phyloP scores from a whole-genome alignment of 2,888 invertebrate genomes.

The Bimastos eiseni region DNA sequence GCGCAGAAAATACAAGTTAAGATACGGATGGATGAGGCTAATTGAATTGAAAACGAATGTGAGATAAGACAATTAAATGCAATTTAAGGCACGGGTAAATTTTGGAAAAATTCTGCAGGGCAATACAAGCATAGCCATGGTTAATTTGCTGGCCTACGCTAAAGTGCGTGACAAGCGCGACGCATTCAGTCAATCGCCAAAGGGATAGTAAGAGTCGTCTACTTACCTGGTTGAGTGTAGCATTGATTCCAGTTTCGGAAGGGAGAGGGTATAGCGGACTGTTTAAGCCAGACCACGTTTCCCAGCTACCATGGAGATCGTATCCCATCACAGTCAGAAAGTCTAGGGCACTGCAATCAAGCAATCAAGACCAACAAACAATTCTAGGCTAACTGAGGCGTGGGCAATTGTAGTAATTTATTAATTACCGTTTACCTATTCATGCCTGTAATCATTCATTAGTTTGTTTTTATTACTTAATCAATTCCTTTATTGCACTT shows the following conservation, averaged over 20 bases:
- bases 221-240: neutral
- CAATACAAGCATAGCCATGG: neutral
- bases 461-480: too few species aligned
- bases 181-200: neutral
- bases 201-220: neutral
- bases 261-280: neutral
- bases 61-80: neutral
- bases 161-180: neutral
- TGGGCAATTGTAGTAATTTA: too few species aligned
- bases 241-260: neutral
- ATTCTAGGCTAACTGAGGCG: too few species aligned
- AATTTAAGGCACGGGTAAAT: neutral
- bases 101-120: neutral
- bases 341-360: neutral
- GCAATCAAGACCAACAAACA: neutral
- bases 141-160: neutral
- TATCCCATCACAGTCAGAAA: neutral
- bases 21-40: too few species aligned
- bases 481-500: too few species aligned
- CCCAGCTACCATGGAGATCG: neutral
- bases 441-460: too few species aligned
- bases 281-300: neutral
- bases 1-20: too few species aligned
- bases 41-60: too few species aligned
- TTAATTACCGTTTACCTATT: too few species aligned